Evolutionary conservation across 2,113 vertebrate genomes (phyloP), one percentile per base, ranked within the genome.

Genomic region (Hemiscyllium ocellatum): DNA sequence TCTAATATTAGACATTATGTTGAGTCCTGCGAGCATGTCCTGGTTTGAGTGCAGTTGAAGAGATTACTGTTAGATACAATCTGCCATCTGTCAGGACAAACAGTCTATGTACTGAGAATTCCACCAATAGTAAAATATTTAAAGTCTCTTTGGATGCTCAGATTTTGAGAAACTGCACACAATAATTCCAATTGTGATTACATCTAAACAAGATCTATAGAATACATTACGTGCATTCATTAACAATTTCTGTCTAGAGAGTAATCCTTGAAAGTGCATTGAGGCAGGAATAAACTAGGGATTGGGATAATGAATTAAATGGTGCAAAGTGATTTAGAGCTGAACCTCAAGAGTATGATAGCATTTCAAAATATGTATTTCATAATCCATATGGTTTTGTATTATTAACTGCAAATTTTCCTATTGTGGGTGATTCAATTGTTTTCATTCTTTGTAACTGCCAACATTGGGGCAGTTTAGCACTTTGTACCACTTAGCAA

Each of bases 291-390:
- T 50, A 50, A 42, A 29, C 69, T 47, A 52, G 24, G 94, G 94
- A 72, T 52, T 76, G 72, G 94, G 94, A 29, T 26, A 72, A 95
- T 95, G 68, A 50, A 95, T 47, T 76, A 19, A 50, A 95, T 26
- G 72, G 42, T 10, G 72, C 72, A 47, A 33, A 13, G 20, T 19
- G 19, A 69, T 95, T 95, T 72, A 29, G 42, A 50, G 15, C 20
- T 95, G 69, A 95, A 95, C 42, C 69, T 52, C 94, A 95, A 70
- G 69, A 72, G 68, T 93, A 95, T 95, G 69, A 69, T 94, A 24
- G 22, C 29, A 66, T 52, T 72, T 95, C 2, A 47, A 76, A 47
- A 72, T 52, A 70, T 26, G 66, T 52, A 29, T 95, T 70, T 76
- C 68, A 70, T 47, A 94, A 94, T 94, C 15, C 93, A 94, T 70